A percentile compares a stretch with the other conserved stretches of the same genome.
These are phyloP conservation scores for Troides helena DNA, from an alignment of 2,888 invertebrate species.

Conservation along the genomic window DNA sequence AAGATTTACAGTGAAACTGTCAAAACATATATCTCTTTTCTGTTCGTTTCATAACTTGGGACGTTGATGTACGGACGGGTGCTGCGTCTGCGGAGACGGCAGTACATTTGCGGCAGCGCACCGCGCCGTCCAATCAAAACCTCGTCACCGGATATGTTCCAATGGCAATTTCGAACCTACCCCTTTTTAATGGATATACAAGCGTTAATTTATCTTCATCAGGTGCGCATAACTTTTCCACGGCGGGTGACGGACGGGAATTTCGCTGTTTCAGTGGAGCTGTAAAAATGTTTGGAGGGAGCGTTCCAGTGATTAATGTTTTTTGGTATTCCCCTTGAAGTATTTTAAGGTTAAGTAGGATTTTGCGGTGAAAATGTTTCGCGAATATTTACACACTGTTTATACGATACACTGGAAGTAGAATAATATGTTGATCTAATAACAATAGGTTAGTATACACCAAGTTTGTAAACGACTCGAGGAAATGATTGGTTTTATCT, in stretches of 20 bases:
- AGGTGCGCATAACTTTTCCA: slow-evolving; percentile 21
- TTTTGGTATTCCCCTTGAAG: not conserved
- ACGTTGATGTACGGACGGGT: slow-evolving; percentile 70
- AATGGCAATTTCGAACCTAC: slow-evolving; percentile 67
- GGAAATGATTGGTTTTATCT: too few species aligned
- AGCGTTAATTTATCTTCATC: slow-evolving; percentile 37
- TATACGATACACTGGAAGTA: too few species aligned
- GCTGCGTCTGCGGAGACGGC: slow-evolving; percentile 35
- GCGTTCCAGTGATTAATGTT: slow-evolving; percentile 26
- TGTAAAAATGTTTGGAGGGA: slow-evolving; percentile 27
- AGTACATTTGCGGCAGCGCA: slow-evolving; percentile 47
- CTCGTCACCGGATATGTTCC: slow-evolving; percentile 64
- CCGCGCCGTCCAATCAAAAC: slow-evolving; percentile 72
- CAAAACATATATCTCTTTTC: slow-evolving; percentile 56
- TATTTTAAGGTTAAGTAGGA: slow-evolving; percentile 5
- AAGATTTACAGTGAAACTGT: slow-evolving; percentile 49
- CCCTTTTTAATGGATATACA: slow-evolving; percentile 55
- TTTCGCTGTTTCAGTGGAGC: slow-evolving; percentile 23
- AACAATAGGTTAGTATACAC: too few species aligned
- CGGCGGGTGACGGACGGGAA: slow-evolving; percentile 32
- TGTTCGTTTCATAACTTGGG: slow-evolving; percentile 64
- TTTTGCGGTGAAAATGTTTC: not conserved
- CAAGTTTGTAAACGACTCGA: too few species aligned
- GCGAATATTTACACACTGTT: too few species aligned
- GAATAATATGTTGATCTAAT: too few species aligned